Evolutionary conservation across 1,140 invertebrate genomes (phyloP).

Genomic region (Leptinotarsa undecemlineata): DNA sequence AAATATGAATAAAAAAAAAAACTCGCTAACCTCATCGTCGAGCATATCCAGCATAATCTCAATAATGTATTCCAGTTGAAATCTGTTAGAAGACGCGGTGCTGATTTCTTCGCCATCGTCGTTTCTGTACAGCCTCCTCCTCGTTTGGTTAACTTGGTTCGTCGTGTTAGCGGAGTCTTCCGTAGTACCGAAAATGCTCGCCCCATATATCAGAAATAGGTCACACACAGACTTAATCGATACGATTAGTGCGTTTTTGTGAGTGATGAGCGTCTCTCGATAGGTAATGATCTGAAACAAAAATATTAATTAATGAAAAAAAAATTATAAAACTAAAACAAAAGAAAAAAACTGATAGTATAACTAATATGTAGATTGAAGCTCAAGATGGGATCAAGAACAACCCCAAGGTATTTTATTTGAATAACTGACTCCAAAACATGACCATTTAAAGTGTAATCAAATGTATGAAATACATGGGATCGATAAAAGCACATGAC

Average conservation of each 20-base stretch:
- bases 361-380: too few species aligned
- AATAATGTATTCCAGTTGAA: constrained; percentile 36
- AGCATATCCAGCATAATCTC: constrained; percentile 44
- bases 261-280: constrained; percentile 28
- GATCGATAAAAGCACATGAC: too few species aligned
- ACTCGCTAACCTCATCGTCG: constrained; percentile 43
- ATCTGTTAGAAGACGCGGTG: constrained; percentile 12
- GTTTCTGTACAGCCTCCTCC: constrained; percentile 29
- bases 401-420: too few species aligned
- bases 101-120: constrained; percentile 22
- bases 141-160: constrained; percentile 6
- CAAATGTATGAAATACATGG: too few species aligned
- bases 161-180: constrained; percentile 10
- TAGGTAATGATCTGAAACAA: constrained; percentile 37
- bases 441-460: too few species aligned
- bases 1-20: constrained; percentile 4
- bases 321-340: too few species aligned
- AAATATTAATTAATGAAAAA: neutral
- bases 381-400: too few species aligned
- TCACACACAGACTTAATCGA: constrained; percentile 32
- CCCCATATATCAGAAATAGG: constrained; percentile 36
- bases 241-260: constrained; percentile 28
- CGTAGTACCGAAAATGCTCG: constrained; percentile 30
- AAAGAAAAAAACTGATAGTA: too few species aligned
- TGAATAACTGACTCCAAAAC: too few species aligned